A percentile compares a stretch with the other conserved stretches of the same genome.
phyloP scores from a whole-genome alignment of 2,797 vertebrate species.

The Gymnodraco acuticeps region DNA sequence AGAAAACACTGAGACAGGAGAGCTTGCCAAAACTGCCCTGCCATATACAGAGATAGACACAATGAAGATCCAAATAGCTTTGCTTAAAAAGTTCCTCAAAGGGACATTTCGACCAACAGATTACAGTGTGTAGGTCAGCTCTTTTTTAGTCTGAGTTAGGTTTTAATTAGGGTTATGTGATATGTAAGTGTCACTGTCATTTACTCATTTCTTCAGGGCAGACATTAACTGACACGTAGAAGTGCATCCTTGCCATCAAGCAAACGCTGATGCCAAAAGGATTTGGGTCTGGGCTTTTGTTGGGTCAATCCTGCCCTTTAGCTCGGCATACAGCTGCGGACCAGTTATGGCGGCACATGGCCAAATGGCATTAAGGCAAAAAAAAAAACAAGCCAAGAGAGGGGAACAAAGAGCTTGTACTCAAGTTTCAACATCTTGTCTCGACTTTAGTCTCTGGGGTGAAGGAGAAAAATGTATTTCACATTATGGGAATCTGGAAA shows the following conservation, averaged over 20 bases:
- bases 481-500: slow-evolving; percentile 36
- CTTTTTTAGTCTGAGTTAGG: slow-evolving; percentile 34
- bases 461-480: slow-evolving; percentile 33
- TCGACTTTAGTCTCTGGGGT: slow-evolving; percentile 37
- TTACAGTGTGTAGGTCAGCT: slow-evolving; percentile 37
- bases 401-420: slow-evolving; percentile 65
- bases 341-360: slow-evolving; percentile 29
- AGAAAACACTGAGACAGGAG: slow-evolving; percentile 38
- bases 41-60: slow-evolving; percentile 64
- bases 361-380: slow-evolving; percentile 48
- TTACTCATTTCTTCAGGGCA: slow-evolving; percentile 4
- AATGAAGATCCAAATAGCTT: slow-evolving; percentile 48
- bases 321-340: slow-evolving; percentile 51
- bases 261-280: slow-evolving; percentile 37
- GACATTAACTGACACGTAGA: slow-evolving; percentile 45
- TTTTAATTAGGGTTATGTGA: slow-evolving; percentile 42
- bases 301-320: slow-evolving; percentile 44
- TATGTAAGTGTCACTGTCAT: slow-evolving; percentile 22
- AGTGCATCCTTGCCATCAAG: slow-evolving; percentile 22
- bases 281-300: slow-evolving; percentile 31
- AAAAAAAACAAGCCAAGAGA: slow-evolving; percentile 8
- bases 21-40: slow-evolving; percentile 43
- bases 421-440: slow-evolving; percentile 45
- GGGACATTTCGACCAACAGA: slow-evolving; percentile 33
- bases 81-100: slow-evolving; percentile 28